Evolutionary conservation across 1,140 invertebrate species (phyloP), one percentile per base, ranked within the genome.

Genomic region (Luehdorfia chinensis): DNA sequence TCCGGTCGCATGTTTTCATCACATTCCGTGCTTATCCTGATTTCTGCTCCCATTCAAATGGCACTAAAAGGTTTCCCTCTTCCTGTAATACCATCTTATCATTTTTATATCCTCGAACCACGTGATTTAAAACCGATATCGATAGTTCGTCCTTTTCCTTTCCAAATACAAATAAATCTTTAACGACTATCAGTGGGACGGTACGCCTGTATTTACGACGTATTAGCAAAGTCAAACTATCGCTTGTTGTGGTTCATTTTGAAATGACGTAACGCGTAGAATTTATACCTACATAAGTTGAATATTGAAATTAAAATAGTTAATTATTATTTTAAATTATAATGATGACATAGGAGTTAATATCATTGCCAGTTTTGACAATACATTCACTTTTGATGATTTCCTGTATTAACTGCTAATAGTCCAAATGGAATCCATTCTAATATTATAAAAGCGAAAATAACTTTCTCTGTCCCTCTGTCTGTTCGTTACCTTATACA

Each of bases 81-180:
- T 55, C 59, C 59, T 54, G 19, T 56, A 58, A 50, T 56, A 53
- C 45, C 50, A 34, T 53, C 61, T 75, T 75, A 75, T 75, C 72
- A 63, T 75, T 63, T 66, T 74, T 75, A 61, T 75, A 75, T 64
- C 54, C 57, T 32, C 49, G 27, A 50, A 57, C 52, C 54, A 51
- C 47, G 57, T 53, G 47, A 64, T 64, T 61, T 52, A 30, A 52
- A 54, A 43, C 37, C 28, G 37, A 43, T 43, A 43, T 43, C 25
- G 37, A 15, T 13, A 12, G 23, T 9, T 28, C 7, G 25, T 43
- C 37, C 23, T 43, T 27, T 15, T 6, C 37, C 13, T 13, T 41
- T 27, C 7, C 37, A 43, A 25, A 30, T 28, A 43, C 37, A 43
- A 43, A 43, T 43, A 43, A 43, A 43, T 43, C 37, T 43, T 27